Conservation (phyloP, 2,888 invertebrate species). For the Cataglyphis albicans region DNA sequence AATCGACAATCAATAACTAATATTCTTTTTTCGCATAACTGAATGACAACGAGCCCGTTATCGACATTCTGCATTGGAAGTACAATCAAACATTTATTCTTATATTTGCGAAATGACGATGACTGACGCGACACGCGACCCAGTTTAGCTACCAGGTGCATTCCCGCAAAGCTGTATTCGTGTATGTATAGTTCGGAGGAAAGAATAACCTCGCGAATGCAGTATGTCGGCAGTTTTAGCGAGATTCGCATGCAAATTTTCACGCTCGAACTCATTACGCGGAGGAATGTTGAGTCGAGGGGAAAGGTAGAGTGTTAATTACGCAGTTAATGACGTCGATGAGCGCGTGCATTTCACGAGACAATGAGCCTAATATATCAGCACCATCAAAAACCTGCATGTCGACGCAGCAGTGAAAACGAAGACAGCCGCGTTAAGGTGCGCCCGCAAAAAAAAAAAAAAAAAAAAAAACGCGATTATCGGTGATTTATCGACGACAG, state of each 20-base stretch:
- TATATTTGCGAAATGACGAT: slow-evolving; percentile 13
- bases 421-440: slow-evolving; percentile 54
- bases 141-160: slow-evolving; percentile 38
- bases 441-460: slow-evolving; percentile 51
- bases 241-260: slow-evolving; percentile 64
- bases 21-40: slow-evolving; percentile 26
- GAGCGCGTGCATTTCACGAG: slow-evolving; percentile 45
- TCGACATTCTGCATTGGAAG: not conserved
- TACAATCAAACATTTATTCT: slow-evolving; percentile 17
- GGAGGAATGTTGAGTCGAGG: slow-evolving; percentile 11
- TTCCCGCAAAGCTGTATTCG: slow-evolving; percentile 16
- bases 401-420: slow-evolving; percentile 57
- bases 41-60: not conserved
- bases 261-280: slow-evolving; percentile 55
- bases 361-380: slow-evolving; percentile 63
- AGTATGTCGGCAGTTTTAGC: slow-evolving; percentile 45
- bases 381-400: slow-evolving; percentile 21
- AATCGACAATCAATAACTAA: slow-evolving; percentile 33
- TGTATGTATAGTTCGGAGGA: slow-evolving; percentile 5
- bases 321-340: slow-evolving; percentile 59
- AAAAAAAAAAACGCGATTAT: slow-evolving; percentile 41
- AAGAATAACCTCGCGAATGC: slow-evolving; percentile 22
- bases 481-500: slow-evolving; percentile 66
- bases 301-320: slow-evolving; percentile 60
- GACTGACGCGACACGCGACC: slow-evolving; percentile 36